A percentile compares a stretch with the other conserved stretches of the same genome.
Conservation (phyloP, 2,113 vertebrate species). For the Ascaphus truei region DNA sequence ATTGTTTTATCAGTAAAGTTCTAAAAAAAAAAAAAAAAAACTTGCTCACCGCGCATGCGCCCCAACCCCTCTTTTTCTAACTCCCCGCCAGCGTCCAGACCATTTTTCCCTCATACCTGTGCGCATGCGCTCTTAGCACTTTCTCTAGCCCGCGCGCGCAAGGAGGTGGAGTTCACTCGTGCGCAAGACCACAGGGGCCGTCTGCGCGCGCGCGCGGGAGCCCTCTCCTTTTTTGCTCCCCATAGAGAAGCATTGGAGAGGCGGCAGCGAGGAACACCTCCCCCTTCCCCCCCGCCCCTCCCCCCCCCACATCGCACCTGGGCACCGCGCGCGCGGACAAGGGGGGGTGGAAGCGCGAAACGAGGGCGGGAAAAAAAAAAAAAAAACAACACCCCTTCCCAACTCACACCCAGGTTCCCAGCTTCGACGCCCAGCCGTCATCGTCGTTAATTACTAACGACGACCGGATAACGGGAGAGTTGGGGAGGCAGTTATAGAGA, state of each 20-base stretch:
- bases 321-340: not conserved
- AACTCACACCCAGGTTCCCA: not conserved
- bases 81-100: too few species aligned
- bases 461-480: not conserved
- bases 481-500: not conserved
- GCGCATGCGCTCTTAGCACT: too few species aligned
- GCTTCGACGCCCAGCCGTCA: not conserved
- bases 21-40: too few species aligned
- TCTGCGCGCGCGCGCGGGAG: not conserved
- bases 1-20: too few species aligned
- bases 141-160: too few species aligned
- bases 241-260: not conserved
- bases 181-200: not conserved
- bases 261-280: not conserved
- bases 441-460: not conserved
- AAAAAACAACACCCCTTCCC: not conserved
- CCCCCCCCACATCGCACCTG: too few species aligned
- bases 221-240: not conserved
- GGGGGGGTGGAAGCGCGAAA: slow-evolving; percentile 4
- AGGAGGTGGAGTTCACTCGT: too few species aligned
- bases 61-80: too few species aligned
- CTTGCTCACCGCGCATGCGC: too few species aligned
- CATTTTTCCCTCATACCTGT: too few species aligned
- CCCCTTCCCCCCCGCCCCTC: too few species aligned
- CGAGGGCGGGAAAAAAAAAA: slow-evolving; percentile 17